Percentiles rank a stretch among this genome's conserved stretches.
Evolutionary conservation across 2,888 invertebrate genomes (phyloP).

Genomic region (Caenorhabditis panamensis): DNA sequence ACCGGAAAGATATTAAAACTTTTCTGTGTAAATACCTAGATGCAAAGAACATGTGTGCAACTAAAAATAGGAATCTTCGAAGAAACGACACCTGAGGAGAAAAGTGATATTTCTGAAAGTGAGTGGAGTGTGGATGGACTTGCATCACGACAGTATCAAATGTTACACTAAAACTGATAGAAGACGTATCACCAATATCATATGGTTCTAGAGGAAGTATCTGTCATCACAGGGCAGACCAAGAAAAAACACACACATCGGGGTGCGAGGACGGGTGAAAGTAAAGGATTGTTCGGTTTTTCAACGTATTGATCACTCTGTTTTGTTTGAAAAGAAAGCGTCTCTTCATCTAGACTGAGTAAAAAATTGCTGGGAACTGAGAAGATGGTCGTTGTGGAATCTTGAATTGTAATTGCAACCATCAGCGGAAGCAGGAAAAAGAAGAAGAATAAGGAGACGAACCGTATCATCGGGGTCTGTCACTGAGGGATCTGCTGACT

Average conservation of each 20-base stretch:
- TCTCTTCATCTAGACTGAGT: no score
- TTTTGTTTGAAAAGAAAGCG: conserved; percentile 4
- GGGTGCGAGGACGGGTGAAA: background rate
- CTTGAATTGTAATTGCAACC: conserved; percentile 47
- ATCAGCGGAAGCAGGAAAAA: conserved; percentile 4
- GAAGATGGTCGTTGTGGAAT: conserved; percentile 33
- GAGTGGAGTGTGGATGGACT: conserved; percentile 31
- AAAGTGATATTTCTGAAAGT: background rate
- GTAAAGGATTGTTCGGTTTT: conserved; percentile 29
- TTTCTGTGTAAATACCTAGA: conserved; percentile 37
- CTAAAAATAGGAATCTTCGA: conserved; percentile 33
- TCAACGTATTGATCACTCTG: conserved; percentile 13
- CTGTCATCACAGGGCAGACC: conserved; percentile 10
- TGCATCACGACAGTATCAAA: background rate
- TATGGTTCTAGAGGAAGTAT: conserved; percentile 41
- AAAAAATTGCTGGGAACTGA: conserved; percentile 11
- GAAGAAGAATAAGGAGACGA: conserved; percentile 17
- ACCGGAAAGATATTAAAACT: conserved; percentile 33
- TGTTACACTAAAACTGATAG: conserved; percentile 33
- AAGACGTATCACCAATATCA: conserved; percentile 45
- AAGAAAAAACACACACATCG: conserved; percentile 31
- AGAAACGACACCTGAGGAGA: background rate
- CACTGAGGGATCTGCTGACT: conserved; percentile 13
- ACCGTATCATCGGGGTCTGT: conserved; percentile 45
- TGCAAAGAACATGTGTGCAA: conserved; percentile 32